phyloP scores from a whole-genome alignment of 2,797 vertebrate genomes.

The Hippocampus kuda region DNA sequence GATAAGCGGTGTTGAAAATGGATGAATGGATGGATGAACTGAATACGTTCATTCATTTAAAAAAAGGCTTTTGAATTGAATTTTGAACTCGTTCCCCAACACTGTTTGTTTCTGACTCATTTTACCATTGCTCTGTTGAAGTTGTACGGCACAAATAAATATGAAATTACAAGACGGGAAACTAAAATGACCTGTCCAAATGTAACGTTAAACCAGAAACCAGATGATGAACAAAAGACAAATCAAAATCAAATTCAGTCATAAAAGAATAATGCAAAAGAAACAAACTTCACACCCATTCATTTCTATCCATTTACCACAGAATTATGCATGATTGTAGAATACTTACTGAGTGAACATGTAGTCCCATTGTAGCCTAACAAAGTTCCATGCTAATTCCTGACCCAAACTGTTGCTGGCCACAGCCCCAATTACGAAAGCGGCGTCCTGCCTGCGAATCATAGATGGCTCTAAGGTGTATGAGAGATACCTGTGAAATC shows the following conservation, averaged over 20 bases:
- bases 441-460: conserved; percentile 84
- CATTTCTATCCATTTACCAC: not conserved
- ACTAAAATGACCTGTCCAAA: not conserved
- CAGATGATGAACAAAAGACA: not conserved
- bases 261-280: not conserved
- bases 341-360: conserved; percentile 77
- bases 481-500: conserved; percentile 62
- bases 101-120: too few species aligned
- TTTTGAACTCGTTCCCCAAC: too few species aligned
- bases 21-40: too few species aligned
- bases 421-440: conserved; percentile 72
- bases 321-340: not conserved
- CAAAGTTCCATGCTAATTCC: conserved; percentile 77
- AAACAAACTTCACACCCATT: not conserved
- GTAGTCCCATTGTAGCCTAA: conserved; percentile 69
- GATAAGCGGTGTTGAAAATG: too few species aligned
- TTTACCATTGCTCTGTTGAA: too few species aligned
- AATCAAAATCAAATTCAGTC: not conserved
- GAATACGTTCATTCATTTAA: too few species aligned
- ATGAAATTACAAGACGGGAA: not conserved
- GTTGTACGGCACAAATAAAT: too few species aligned
- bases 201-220: not conserved
- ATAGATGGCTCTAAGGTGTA: conserved; percentile 66
- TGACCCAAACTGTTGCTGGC: conserved; percentile 73
- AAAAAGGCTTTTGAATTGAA: too few species aligned